Evolutionary conservation across 2,797 vertebrate genomes (phyloP).

Genomic region (Mergus octosetaceus): DNA sequence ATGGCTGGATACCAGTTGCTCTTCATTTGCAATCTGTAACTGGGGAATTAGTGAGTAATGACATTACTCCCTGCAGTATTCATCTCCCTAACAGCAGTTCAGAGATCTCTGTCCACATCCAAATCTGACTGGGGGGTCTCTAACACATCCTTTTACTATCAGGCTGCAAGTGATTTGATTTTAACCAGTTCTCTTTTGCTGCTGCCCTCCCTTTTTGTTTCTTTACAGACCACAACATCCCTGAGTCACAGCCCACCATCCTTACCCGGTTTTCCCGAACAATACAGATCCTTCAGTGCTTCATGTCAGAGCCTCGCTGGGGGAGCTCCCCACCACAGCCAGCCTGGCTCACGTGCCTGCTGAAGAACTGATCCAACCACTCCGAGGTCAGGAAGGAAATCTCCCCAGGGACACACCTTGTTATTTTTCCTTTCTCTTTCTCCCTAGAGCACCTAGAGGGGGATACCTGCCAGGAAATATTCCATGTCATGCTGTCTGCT

Average conservation of each 20-base stretch:
- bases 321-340: neutral
- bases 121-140: neutral
- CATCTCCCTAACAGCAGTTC: neutral
- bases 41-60: neutral
- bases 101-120: neutral
- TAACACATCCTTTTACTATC: neutral
- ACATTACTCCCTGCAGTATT: accelerated
- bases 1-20: neutral
- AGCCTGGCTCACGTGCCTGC: neutral
- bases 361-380: conserved; percentile 42
- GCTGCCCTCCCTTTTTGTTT: neutral
- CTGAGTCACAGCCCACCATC: neutral
- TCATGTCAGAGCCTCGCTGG: neutral
- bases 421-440: conserved; percentile 44
- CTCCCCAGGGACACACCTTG: conserved; percentile 42
- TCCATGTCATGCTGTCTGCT: conserved; percentile 16
- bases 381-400: neutral
- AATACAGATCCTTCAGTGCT: neutral
- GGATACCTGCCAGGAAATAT: conserved; percentile 29
- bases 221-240: neutral
- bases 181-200: neutral
- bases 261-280: neutral
- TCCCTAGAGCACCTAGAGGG: conserved; percentile 10
- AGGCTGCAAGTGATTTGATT: neutral
- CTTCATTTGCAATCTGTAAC: neutral